Evolutionary conservation across 2,888 invertebrate genomes (phyloP), one percentile per base, ranked within the genome.

Genomic region (Lasioglossum figueresi): DNA sequence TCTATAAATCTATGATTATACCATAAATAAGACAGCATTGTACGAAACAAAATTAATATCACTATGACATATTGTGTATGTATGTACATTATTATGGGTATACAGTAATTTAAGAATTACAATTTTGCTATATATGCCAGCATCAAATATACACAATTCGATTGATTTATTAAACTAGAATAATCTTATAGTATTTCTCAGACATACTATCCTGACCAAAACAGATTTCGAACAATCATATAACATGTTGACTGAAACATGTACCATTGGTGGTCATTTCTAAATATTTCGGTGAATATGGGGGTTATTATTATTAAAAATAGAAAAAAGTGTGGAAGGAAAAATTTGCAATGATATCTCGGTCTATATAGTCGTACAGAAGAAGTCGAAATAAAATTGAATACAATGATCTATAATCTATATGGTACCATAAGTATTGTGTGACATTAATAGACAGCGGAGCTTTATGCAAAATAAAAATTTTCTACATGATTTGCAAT

Each of bases 21-120:
- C 74, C 59, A 76, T 31, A 23, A 77, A 56, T 72, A 72, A 74
- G 72, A 76, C 68, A 34, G 48, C n/a, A 56, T 27, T 78, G 40
- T 75, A 31, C 40, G 16, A n/a, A 23, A 73, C 19, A 73, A 56
- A 56, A 43, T 77, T 66, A 72, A n/a, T 27, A 59, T 48, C 27
- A 10, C 45, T 48, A n/a, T 12, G 23, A 40, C n/a, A n/a, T 10
- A 40, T 48, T 16, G 34, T 71, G 31, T 72, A 52, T 43, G n/a
- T 27, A 72, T 52, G 31, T 27, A 76, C 40, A 68, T 16, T 43
- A 2, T 52, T 48, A 75, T 52, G 16, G 12, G 27, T 31, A 31
- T 73, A 16, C 37, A 19, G 31, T 16, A 68, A 68, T 63, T 27
- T 56, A 66, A 8, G 12, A 31, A 48, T 12, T 14, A 76, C 3